Evolutionary conservation across 2,888 invertebrate genomes (phyloP), one percentile per base, ranked within the genome.

Genomic region (Hyles lineata): DNA sequence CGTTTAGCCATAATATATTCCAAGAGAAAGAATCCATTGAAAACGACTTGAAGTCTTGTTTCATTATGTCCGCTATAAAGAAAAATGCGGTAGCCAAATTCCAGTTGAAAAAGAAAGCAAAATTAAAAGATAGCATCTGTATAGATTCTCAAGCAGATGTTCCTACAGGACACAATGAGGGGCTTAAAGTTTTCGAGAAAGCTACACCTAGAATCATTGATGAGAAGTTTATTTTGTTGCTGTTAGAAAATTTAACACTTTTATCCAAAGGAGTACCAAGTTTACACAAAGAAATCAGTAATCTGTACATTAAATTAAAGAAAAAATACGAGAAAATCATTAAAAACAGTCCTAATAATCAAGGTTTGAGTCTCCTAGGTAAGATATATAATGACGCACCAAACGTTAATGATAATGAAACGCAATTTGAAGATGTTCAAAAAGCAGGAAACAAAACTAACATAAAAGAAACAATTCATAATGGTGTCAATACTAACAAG

Each of bases 171-270:
- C 76, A 75, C 5, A 76, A 80, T 32, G 81, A 84, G 2, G 83
- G 85, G 69, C 70, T 85, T 19, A 74, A 83, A 0, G n/a, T 85
- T 58, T 86, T 85, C 71, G 85, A 90, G 52, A 86, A 84, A 73
- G 77, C 85, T 0, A 76, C 85, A 7, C 86, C 89, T 0, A 86
- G 82, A 74, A 81, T 86, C 9, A 89, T 93, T 5, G 90, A 93
- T 59, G 92, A 93, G 73, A 87, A 87, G 74, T 92, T 92, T 72
- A 90, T 93, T 67, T 72, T 92, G 1, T 76, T 90, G n/a, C 76
- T 93, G 4, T 76, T 93, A 52, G 91, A 92, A 81, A 90, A 92
- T 79, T 79, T 93, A 21, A 82, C 86, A 2, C 75, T 86, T 6
- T 80, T 93, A 0, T 90, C 93, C 0, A 89, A 88, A 77, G 87